Evolutionary conservation across 35 echinoderm and acorn worm species (phyloP).

Genomic region (Apostichopus californicus): DNA sequence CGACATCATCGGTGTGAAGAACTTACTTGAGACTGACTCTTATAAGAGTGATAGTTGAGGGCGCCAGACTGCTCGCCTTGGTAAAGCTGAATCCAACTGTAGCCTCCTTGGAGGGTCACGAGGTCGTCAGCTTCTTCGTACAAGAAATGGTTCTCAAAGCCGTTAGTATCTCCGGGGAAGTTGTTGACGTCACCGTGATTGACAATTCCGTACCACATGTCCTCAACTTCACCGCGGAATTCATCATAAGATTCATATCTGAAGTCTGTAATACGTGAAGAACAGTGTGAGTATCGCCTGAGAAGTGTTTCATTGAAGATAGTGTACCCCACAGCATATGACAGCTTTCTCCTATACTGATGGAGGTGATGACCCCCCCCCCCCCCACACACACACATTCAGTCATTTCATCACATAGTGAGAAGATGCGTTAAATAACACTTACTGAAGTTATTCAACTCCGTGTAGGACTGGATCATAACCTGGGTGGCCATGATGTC

Average conservation of each 20-base stretch:
- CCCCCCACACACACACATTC: too few relatives aligned
- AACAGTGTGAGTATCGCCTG: too few relatives aligned
- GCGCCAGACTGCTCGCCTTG: background rate
- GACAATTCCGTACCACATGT: background rate
- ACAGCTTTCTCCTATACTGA: too few relatives aligned
- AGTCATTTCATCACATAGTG: too few relatives aligned
- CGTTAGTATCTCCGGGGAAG: conserved; percentile 8
- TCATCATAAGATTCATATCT: conserved; percentile 1
- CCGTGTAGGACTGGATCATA: too few relatives aligned
- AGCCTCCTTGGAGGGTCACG: background rate
- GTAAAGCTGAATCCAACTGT: background rate
- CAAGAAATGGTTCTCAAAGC: conserved; percentile 7
- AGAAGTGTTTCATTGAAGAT: too few relatives aligned
- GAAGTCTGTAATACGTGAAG: background rate
- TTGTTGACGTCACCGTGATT: background rate
- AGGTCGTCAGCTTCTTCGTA: background rate
- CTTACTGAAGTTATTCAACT: too few relatives aligned
- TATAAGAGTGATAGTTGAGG: conserved; percentile 1
- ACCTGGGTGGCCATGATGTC: too few relatives aligned
- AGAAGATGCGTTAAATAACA: too few relatives aligned
- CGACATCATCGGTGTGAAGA: too few relatives aligned
- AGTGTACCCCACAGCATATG: too few relatives aligned
- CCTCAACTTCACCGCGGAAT: conserved; percentile 3
- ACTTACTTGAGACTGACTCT: background rate
- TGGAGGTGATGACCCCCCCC: too few relatives aligned